These are phyloP conservation scores for Haemorhous mexicanus DNA, from an alignment of 2,113 vertebrate species.

Conservation along the genomic window DNA sequence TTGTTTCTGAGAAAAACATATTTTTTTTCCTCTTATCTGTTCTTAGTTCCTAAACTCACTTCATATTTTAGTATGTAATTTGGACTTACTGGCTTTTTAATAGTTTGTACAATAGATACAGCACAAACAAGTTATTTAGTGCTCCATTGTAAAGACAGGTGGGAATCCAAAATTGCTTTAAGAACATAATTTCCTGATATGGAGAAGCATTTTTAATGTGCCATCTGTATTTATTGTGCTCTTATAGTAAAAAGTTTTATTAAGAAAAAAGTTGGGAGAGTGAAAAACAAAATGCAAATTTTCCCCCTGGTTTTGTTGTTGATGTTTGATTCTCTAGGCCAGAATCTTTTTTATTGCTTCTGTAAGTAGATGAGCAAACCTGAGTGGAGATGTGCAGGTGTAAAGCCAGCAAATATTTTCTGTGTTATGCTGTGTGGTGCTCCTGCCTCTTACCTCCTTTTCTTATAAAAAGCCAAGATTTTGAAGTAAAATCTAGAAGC, in stretches of 20 bases:
- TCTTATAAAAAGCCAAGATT: neutral
- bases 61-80: constrained; percentile 9
- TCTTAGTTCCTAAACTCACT: neutral
- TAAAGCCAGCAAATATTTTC: neutral
- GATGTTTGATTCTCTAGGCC: neutral
- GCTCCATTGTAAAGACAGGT: neutral
- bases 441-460: neutral
- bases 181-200: neutral
- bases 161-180: constrained; percentile 15
- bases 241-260: neutral
- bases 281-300: neutral
- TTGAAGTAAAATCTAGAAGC: neutral
- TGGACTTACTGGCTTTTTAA: constrained; percentile 17
- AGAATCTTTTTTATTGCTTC: neutral
- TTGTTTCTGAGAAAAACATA: neutral
- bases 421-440: neutral
- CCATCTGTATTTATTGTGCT: neutral
- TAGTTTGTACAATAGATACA: neutral
- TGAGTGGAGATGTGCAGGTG: neutral
- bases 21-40: neutral
- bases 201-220: neutral
- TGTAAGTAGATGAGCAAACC: neutral
- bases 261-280: neutral
- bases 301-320: neutral
- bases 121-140: neutral